Evolutionary conservation across 2,797 vertebrate species (phyloP).

Genomic region (Babyrousa celebensis): DNA sequence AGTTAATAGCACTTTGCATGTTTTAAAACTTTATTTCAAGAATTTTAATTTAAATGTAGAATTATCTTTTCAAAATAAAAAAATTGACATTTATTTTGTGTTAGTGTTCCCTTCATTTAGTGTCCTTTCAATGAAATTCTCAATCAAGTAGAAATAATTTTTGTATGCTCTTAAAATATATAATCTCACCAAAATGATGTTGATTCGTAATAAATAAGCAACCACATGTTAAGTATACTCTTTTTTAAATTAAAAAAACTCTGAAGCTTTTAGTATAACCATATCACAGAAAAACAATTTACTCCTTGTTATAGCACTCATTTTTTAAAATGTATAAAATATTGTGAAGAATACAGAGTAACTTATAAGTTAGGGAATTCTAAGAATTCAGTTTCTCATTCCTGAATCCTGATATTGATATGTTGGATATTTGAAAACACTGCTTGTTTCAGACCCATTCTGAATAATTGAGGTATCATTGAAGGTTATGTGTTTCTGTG

Average conservation of each 20-base stretch:
- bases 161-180: constrained; percentile 36
- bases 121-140: constrained; percentile 53
- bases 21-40: constrained; percentile 68
- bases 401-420: constrained; percentile 12
- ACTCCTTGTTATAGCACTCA: neutral
- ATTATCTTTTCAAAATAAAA: constrained; percentile 55
- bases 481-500: neutral
- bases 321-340: constrained; percentile 44
- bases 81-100: constrained; percentile 33
- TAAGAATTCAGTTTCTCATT: constrained; percentile 29
- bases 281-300: constrained; percentile 42
- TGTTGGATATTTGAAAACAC: neutral
- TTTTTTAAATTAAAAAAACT: constrained; percentile 43
- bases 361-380: constrained; percentile 38
- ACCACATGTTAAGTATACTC: neutral
- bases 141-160: constrained; percentile 21
- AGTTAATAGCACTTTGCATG: constrained; percentile 36
- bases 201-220: constrained; percentile 42
- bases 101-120: constrained; percentile 16
- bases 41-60: constrained; percentile 31
- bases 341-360: constrained; percentile 46
- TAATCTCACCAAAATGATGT: constrained; percentile 19
- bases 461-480: constrained; percentile 14
- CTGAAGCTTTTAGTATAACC: constrained; percentile 27
- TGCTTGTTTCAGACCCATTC: constrained; percentile 39